Percentiles rank a stretch among this genome's conserved stretches.
Conservation (phyloP, 53 echinoderm and acorn worm species). For the Actinopyga echinites region DNA sequence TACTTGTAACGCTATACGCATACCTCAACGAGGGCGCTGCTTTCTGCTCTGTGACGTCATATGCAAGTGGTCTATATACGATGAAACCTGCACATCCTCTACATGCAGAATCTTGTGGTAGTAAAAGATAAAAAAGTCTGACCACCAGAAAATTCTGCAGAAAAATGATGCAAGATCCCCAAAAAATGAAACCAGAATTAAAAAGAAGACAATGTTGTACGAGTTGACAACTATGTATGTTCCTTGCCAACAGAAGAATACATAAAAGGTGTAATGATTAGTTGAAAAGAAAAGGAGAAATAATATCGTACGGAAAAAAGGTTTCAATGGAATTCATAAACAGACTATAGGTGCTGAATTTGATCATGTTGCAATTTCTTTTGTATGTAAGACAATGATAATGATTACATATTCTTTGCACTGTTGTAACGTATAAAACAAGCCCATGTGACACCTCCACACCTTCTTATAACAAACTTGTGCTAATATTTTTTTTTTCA, state of each 20-base stretch:
- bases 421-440: constrained; percentile 28
- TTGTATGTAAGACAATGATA: not conserved
- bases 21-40: too few relatives aligned
- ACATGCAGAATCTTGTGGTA: too few relatives aligned
- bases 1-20: too few relatives aligned
- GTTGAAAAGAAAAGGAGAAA: constrained; percentile 1
- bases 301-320: not conserved
- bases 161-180: too few relatives aligned
- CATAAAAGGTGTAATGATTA: not conserved
- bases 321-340: too few relatives aligned
- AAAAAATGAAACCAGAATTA: not conserved
- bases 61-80: too few relatives aligned
- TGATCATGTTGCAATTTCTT: not conserved
- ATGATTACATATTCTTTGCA: constrained; percentile 26
- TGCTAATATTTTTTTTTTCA: too few relatives aligned
- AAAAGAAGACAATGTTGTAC: not conserved
- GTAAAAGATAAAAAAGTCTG: too few relatives aligned
- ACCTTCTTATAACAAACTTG: not conserved
- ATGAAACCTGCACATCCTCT: too few relatives aligned
- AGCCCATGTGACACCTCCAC: constrained; percentile 1
- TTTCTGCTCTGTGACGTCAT: too few relatives aligned
- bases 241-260: constrained; percentile 31
- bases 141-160: too few relatives aligned
- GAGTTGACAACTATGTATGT: constrained; percentile 41
- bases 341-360: not conserved